Evolutionary conservation across 1,140 invertebrate species (phyloP).

Genomic region (Zelostemma sp.): DNA sequence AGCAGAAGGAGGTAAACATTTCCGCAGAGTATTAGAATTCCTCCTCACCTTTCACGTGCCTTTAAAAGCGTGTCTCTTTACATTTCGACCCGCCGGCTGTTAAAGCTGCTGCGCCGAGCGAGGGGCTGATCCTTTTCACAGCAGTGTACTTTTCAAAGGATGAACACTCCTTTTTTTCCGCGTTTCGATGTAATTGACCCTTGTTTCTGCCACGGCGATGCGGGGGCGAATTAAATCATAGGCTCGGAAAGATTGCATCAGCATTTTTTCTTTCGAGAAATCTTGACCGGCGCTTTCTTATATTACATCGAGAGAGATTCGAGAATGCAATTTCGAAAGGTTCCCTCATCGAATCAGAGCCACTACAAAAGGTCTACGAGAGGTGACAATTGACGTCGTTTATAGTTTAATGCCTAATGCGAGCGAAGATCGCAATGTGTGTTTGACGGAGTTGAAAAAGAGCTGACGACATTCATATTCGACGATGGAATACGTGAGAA

Average conservation of each 20-base stretch:
- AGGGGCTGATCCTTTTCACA: not conserved
- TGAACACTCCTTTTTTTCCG: no score
- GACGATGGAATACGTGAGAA: constrained; percentile 32
- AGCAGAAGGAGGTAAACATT: constrained; percentile 19
- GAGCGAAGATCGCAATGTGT: constrained; percentile 39
- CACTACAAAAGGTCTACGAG: constrained; percentile 7
- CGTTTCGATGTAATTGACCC: no score
- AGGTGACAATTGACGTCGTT: constrained; percentile 37
- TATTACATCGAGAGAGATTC: not conserved
- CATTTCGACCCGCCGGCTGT: constrained; percentile 9
- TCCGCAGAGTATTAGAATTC: constrained; percentile 34
- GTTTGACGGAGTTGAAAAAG: constrained; percentile 55
- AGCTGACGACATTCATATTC: constrained; percentile 55
- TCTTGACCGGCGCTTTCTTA: not conserved
- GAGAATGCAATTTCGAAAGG: constrained; percentile 26
- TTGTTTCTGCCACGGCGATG: no score
- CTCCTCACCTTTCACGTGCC: constrained; percentile 11
- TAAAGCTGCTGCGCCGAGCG: not conserved
- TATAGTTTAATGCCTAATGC: constrained; percentile 24
- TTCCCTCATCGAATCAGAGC: constrained; percentile 12
- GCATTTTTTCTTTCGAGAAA: not conserved
- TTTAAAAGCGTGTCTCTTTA: constrained; percentile 13
- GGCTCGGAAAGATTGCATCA: not conserved
- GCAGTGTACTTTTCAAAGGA: not conserved
- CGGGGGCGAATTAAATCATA: no score